Base-by-base conservation (phyloP, 2,113 vertebrate genomes). In the Neogobius melanostomus region DNA sequence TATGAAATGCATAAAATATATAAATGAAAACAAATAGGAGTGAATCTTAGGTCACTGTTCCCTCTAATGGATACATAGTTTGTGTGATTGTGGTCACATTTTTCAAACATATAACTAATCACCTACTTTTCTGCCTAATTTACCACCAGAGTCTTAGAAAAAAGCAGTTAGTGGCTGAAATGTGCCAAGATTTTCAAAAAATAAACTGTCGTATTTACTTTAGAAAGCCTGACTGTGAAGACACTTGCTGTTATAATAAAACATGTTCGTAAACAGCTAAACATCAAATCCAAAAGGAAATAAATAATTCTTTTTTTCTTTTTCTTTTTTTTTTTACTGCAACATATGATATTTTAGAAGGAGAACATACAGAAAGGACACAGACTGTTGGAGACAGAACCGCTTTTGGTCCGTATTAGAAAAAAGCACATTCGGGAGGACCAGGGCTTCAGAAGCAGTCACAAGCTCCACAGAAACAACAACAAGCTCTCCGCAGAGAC, bases 281-380 rank as follows among this genome's bases (percentile, higher is more conserved):
- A 91, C 80, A 87, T 83, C 74, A 79, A 70, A 75, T 81, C 78
- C 72, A 82, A 85, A 85, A 76, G 21, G 80, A 85, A 85, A 76
- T 36, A 79, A 85, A 53, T 66, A 36, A 4, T 83, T 61, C 0
- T 36, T 36, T 36, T 36, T 36, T 36, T 36, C 28, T 36, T 36
- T 36, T 36, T 36, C 3, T 36, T 64, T 88, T 88, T 84, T 93
- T 94, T 91, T 88, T 91, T 90, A 91, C 90, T 91, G 91, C 87
- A 82, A 73, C 83, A 76, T 91, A 89, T 1, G 72, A 78, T 81
- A 93, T 68, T 71, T 85, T 90, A 89, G 86, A 85, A 87, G 90
- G 88, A 86, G 76, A 79, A 95, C 90, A 95, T 88, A 92, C 83
- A 94, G 86, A 93, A 91, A 93, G 85, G 88, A 92, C 93, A 95